These are phyloP conservation scores for Etia nguti DNA, from an alignment of 2,113 vertebrate genomes.

Conservation along the genomic window DNA sequence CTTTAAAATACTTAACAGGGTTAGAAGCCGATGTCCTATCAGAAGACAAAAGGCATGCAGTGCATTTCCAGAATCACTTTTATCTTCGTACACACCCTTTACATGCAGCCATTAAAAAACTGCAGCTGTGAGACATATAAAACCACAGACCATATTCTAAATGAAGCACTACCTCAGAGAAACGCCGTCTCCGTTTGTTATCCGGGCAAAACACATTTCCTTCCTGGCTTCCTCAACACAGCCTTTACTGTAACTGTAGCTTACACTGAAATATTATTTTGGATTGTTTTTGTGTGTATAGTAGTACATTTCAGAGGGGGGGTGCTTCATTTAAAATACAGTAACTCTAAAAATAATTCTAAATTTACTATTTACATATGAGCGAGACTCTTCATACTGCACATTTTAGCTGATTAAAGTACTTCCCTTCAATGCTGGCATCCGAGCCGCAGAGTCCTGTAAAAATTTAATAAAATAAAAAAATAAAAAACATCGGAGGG, in stretches of 20 bases:
- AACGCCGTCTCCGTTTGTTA: not conserved
- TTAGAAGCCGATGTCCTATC: constrained; percentile 47
- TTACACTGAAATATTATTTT: not conserved
- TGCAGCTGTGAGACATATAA: constrained; percentile 41
- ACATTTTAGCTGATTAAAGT: constrained; percentile 2
- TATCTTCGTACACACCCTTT: constrained; percentile 38
- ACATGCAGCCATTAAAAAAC: constrained; percentile 43
- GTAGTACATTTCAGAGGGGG: constrained; percentile 1
- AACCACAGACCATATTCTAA: constrained; percentile 2
- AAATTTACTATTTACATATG: constrained; percentile 53
- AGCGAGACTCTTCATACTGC: constrained; percentile 7
- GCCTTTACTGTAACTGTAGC: not conserved
- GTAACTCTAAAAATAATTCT: constrained; percentile 39
- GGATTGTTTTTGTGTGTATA: not conserved
- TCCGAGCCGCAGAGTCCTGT: constrained; percentile 43
- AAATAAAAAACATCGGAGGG: not conserved
- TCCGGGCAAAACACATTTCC: not conserved
- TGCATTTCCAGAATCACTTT: constrained; percentile 60
- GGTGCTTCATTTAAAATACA: constrained; percentile 8
- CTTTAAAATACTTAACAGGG: constrained; percentile 38
- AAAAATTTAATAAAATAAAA: not conserved
- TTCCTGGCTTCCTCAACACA: not conserved
- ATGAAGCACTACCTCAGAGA: constrained; percentile 9
- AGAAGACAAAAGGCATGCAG: constrained; percentile 63
- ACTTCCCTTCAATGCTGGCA: not conserved